These are phyloP conservation scores for Chunga burmeisteri DNA, from an alignment of 2,113 vertebrate genomes.

Conservation along the genomic window DNA sequence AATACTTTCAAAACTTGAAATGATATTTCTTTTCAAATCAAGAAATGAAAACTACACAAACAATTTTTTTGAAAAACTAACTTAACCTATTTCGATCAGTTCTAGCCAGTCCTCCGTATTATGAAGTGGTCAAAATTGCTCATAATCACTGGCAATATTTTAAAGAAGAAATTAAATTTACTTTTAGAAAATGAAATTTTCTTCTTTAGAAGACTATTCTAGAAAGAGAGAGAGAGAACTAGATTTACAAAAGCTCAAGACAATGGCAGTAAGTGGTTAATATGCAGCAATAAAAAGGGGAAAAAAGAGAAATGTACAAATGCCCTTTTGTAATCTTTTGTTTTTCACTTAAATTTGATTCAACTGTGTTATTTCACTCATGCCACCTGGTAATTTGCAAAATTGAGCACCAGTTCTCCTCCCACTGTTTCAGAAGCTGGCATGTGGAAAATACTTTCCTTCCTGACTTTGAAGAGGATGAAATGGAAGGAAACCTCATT, in stretches of 20 bases:
- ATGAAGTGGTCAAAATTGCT: neutral
- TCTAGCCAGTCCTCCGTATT: neutral
- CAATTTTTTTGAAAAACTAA: neutral
- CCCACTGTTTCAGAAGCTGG: neutral
- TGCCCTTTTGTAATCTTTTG: neutral
- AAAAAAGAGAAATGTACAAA: rapidly evolving
- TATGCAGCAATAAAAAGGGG: neutral
- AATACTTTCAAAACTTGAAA: neutral
- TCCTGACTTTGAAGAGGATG: neutral
- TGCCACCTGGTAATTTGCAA: neutral
- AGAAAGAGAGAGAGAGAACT: neutral
- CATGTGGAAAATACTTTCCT: neutral
- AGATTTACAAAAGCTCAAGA: neutral
- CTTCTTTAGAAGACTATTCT: neutral
- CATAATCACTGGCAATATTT: neutral
- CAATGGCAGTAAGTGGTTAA: neutral
- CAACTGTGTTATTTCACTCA: neutral
- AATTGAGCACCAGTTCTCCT: neutral
- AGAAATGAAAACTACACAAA: neutral
- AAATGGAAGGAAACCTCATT: neutral
- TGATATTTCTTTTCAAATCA: neutral
- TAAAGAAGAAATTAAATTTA: neutral
- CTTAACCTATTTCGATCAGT: neutral
- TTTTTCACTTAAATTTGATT: neutral
- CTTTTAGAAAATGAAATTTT: neutral